These are phyloP conservation scores for Cephus pulcher DNA, from an alignment of 2,888 invertebrate genomes.

Conservation along the genomic window DNA sequence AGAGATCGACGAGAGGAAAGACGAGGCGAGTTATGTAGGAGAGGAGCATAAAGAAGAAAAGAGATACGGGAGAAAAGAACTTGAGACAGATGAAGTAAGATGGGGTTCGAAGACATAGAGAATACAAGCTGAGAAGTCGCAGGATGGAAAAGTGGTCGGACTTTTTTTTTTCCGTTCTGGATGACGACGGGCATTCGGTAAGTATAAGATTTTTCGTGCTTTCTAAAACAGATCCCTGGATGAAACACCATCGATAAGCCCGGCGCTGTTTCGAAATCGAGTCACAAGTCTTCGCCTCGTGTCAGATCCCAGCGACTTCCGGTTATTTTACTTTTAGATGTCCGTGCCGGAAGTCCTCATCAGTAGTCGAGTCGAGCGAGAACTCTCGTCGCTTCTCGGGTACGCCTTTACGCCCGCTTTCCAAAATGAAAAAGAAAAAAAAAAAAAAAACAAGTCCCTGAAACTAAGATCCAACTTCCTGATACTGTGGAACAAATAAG, in stretches of 20 bases:
- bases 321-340: conserved; percentile 39
- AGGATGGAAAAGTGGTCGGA: not conserved
- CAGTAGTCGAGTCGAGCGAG: conserved; percentile 41
- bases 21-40: not conserved
- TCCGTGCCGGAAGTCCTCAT: conserved; percentile 43
- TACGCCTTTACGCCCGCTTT: not conserved
- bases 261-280: not conserved
- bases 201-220: not conserved
- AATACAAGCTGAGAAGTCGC: not conserved
- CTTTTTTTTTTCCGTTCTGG: not conserved
- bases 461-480: not conserved
- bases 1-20: not conserved
- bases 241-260: not conserved
- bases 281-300: not conserved
- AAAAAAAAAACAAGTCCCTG: not conserved
- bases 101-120: not conserved
- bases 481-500: not conserved
- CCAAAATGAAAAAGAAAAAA: not conserved
- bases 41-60: not conserved
- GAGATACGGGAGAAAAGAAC: not conserved
- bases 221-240: not conserved
- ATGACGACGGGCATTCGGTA: no score
- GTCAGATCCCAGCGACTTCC: conserved; percentile 35
- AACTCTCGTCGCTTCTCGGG: not conserved
- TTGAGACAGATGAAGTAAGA: not conserved